Evolutionary conservation across 2,888 invertebrate genomes (phyloP).

Genomic region (Hirtodrosophila alboralis): DNA sequence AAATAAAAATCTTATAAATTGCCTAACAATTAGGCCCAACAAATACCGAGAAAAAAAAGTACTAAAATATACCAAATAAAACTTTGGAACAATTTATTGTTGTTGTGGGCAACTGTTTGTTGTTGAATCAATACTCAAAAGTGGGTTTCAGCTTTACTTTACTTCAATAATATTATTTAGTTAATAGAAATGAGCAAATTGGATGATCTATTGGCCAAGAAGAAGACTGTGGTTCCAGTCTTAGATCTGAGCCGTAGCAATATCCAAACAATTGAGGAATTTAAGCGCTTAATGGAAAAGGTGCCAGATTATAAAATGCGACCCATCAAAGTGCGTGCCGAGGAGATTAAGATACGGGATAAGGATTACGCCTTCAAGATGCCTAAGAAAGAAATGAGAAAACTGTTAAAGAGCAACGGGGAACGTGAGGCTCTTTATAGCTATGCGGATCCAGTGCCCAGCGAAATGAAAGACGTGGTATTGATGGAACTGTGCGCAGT

Average conservation of each 20-base stretch:
- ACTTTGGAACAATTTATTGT: neutral
- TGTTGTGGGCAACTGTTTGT: constrained; percentile 17
- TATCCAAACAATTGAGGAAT: constrained; percentile 92
- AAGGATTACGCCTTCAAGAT: constrained; percentile 90
- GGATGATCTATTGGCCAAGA: constrained; percentile 93
- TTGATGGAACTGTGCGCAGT: constrained; percentile 90
- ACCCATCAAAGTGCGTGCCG: constrained; percentile 92
- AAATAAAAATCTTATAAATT: too few species aligned
- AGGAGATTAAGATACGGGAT: constrained; percentile 91
- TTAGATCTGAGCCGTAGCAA: constrained; percentile 92
- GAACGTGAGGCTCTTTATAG: constrained; percentile 81
- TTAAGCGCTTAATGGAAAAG: constrained; percentile 91
- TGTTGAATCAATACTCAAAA: constrained; percentile 48
- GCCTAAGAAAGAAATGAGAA: constrained; percentile 89
- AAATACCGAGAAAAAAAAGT: constrained; percentile 11
- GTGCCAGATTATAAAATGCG: constrained; percentile 96
- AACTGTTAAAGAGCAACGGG: constrained; percentile 80
- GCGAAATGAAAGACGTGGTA: constrained; percentile 88
- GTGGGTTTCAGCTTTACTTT: neutral
- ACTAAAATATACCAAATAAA: constrained; percentile 14
- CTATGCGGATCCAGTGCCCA: constrained; percentile 91
- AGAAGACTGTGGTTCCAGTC: constrained; percentile 92
- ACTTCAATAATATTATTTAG: neutral
- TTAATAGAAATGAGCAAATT: constrained; percentile 86
- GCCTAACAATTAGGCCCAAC: too few species aligned